Evolutionary conservation across 2,113 vertebrate genomes (phyloP), one percentile per base, ranked within the genome.

Genomic region (Apteryx mantelli): DNA sequence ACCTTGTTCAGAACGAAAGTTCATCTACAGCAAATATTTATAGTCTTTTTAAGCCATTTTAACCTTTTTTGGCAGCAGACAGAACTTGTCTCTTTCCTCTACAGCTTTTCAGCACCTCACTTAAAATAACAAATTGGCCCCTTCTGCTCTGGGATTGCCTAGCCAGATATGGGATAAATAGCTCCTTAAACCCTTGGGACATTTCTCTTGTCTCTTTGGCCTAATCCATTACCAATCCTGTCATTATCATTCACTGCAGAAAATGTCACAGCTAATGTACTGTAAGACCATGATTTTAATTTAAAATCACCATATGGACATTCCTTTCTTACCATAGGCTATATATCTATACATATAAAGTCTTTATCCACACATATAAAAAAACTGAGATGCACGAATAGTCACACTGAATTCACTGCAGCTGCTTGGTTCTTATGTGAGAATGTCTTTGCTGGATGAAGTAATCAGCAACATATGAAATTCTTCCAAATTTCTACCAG

Each of bases 231-330:
- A 70, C 40, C 66, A 74, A 21, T 64, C 21, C 28, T 75, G 68
- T 61, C 82, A 68, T 83, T 89, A 87, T 93, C 26, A 89, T 89
- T 93, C 78, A 66, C 11, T 77, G 87, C 86, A 81, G 71, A 88
- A 95, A 95, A 95, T 94, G 84, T 88, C 87, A 91, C 66, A 89
- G 78, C 26, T 96, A 94, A 97, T 87, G 68, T 86, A 94, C 87
- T 94, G 9, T 85, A 91, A 65, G 75, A 70, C 40, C 25, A 34
- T 0, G 6, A 55, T 89, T 94, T 86, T 86, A 83, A 95, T 95
- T 91, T 60, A 74, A 70, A 95, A 91, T 77, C 52, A n/a, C 34
- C 70, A 15, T 66, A 61, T 16, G 18, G 84, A 36, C 55, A 70
- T 28, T 91, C 69, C 60, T 61, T 88, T 66, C 82, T 94, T 82